Base-by-base conservation (phyloP, 2,888 invertebrate species). In the Gonocerus acuteangulatus region DNA sequence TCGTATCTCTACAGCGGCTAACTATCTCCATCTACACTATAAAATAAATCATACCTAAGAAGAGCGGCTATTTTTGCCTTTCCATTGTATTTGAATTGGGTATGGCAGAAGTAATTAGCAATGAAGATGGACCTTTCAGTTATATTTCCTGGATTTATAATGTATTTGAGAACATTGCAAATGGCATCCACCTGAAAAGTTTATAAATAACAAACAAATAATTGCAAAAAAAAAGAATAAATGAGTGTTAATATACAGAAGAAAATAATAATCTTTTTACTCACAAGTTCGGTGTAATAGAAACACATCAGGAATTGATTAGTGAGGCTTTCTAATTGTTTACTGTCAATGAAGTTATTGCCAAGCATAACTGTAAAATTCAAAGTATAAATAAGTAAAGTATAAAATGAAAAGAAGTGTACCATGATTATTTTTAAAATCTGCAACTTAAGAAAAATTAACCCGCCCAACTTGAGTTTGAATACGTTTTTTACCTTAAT, bases 301-400 rank as follows among this genome's bases (percentile, higher is more conserved):
- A 54, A 39, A 16, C 54, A 54, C 54, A 42, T 42, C n/a, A 54
- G 15, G 1, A 54, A 54, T 36, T 54, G 54, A 22, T 54, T 36
- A 22, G 42, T 42, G 9, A 42, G 3, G 13, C n/a, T 1, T 42
- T 36, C 39, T 21, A 54, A n/a, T 22, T 39, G 42, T 42, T 54
- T 23, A 22, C 21, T 36, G n/a, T 39, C 39, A 42, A 54, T 42
- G 15, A 54, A 11, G 21, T 54, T 42, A 15, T 42, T 7, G 6
- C 39, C 18, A 42, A 54, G 36, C 54, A 54, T 42, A 11, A 54
- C 54, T 54, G 22, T 6, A 54, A 54, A 39, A 54, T 39, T 9
- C 3, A 39, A 39, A 39, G 3, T 39, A 15, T 9, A 32, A 32
- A 9, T 6, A 6, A 32, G 32, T 32, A n/a, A n/a, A n/a, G n/a